Percentiles rank a stretch among this genome's conserved stretches.
These are phyloP conservation scores for Setophaga coronata DNA, from an alignment of 2,113 vertebrate species.

Conservation along the genomic window DNA sequence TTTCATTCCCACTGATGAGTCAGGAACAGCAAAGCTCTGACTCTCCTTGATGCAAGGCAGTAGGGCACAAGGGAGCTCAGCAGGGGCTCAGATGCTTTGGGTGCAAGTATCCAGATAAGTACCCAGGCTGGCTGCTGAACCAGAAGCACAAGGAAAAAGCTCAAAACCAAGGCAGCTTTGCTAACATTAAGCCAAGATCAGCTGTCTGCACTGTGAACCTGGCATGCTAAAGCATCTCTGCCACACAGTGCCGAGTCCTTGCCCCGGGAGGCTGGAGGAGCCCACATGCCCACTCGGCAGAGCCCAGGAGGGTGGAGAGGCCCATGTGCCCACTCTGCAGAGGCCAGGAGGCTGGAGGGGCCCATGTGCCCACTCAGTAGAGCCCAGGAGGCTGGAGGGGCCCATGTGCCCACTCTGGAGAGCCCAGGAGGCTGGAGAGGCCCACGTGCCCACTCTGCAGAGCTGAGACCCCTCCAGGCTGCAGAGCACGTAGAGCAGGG, in stretches of 20 bases:
- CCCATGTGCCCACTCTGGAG: no score
- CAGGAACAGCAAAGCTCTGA: neutral
- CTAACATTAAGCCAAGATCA: neutral
- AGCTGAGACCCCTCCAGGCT: neutral
- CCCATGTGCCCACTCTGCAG: no score
- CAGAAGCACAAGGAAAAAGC: neutral
- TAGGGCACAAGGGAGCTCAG: neutral
- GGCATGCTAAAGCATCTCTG: neutral
- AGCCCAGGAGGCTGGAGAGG: neutral
- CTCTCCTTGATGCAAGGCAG: constrained; percentile 4
- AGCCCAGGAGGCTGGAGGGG: no score
- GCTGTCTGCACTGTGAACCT: neutral
- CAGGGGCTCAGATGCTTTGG: neutral
- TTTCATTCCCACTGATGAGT: neutral
- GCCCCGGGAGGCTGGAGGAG: neutral
- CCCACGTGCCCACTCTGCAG: no score
- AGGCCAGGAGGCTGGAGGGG: no score
- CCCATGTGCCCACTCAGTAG: no score
- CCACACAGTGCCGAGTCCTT: neutral
- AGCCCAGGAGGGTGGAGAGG: no score
- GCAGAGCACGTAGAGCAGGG: fast-evolving
- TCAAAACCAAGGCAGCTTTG: neutral
- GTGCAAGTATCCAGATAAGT: neutral
- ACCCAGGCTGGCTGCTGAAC: neutral
- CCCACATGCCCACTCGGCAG: no score